Conservation (phyloP, 2,888 invertebrate genomes). For the Hirudinaria manillensis region DNA sequence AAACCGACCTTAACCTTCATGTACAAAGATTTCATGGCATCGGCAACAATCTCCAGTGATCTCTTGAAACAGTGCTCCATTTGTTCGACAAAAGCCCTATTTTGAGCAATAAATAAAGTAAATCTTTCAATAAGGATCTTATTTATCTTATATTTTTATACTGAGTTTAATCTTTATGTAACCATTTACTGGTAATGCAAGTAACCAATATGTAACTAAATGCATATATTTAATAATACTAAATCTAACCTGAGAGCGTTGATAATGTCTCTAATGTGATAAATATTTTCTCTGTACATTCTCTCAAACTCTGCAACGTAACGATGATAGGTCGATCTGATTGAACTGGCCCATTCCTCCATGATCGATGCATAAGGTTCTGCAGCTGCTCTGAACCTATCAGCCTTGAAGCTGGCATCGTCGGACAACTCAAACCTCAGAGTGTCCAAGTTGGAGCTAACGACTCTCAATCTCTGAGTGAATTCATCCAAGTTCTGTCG, state of each 20-base stretch:
- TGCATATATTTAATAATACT: too few relatives aligned
- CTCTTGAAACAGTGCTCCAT: background rate
- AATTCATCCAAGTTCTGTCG: background rate
- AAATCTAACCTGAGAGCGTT: background rate
- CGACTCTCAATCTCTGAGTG: too few relatives aligned
- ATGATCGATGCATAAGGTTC: background rate
- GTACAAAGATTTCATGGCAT: too few relatives aligned
- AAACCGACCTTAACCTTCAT: background rate
- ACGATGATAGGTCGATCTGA: background rate
- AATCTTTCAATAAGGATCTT: background rate
- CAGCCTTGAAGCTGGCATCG: slow-evolving; percentile 7
- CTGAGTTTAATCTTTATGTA: background rate
- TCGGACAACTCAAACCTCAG: background rate
- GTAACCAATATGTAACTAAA: background rate
- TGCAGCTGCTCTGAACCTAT: background rate
- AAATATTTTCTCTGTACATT: slow-evolving; percentile 10
- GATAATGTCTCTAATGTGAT: slow-evolving; percentile 2
- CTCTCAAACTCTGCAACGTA: slow-evolving; percentile 7
- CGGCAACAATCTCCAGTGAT: too few relatives aligned
- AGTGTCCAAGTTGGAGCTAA: background rate
- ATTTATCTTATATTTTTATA: too few relatives aligned
- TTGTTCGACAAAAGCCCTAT: background rate
- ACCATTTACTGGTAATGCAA: background rate
- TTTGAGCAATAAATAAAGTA: background rate
- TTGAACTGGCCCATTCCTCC: background rate